A percentile compares a stretch with the other conserved stretches of the same genome.
Conservation (phyloP, 1,140 invertebrate species). For the Mamestra configurata region DNA sequence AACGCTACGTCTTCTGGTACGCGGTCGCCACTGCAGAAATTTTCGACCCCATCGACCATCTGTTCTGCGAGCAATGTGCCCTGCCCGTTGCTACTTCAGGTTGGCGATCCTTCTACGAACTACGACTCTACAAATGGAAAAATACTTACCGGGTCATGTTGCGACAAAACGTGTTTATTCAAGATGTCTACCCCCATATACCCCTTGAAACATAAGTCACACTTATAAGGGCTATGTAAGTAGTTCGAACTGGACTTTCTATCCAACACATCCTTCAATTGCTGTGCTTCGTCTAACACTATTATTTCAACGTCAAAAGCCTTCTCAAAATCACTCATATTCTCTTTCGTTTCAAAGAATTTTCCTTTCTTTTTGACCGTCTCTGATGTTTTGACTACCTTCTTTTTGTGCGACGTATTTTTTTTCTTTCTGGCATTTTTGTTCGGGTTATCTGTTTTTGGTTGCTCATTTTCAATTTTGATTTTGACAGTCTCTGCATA, state of each 20-base stretch:
- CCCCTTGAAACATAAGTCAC: slow-evolving; percentile 35
- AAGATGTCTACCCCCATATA: slow-evolving; percentile 30
- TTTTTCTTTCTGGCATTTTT: background rate
- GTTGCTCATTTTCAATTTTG: background rate
- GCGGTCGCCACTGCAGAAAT: too few relatives aligned
- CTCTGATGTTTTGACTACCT: background rate
- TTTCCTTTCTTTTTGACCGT: background rate
- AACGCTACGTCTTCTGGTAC: too few relatives aligned
- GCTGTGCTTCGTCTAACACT: slow-evolving; percentile 29
- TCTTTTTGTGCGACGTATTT: background rate
- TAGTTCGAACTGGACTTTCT: slow-evolving; percentile 26
- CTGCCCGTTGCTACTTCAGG: too few relatives aligned
- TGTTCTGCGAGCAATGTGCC: too few relatives aligned
- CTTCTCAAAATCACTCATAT: slow-evolving; percentile 29
- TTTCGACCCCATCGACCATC: too few relatives aligned
- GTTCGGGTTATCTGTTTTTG: background rate
- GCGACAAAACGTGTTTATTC: slow-evolving; percentile 2
- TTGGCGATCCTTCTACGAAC: too few relatives aligned
- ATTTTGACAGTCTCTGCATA: background rate
- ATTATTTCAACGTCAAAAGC: slow-evolving; percentile 14
- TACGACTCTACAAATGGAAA: too few relatives aligned
- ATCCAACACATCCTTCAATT: slow-evolving; percentile 22
- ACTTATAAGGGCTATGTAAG: slow-evolving; percentile 26
- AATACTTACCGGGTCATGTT: slow-evolving; percentile 40
- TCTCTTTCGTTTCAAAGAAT: slow-evolving; percentile 46